A percentile compares a stretch with the other conserved stretches of the same genome.
These are phyloP conservation scores for Folsomia candida DNA, from an alignment of 2,888 invertebrate species.

Conservation along the genomic window DNA sequence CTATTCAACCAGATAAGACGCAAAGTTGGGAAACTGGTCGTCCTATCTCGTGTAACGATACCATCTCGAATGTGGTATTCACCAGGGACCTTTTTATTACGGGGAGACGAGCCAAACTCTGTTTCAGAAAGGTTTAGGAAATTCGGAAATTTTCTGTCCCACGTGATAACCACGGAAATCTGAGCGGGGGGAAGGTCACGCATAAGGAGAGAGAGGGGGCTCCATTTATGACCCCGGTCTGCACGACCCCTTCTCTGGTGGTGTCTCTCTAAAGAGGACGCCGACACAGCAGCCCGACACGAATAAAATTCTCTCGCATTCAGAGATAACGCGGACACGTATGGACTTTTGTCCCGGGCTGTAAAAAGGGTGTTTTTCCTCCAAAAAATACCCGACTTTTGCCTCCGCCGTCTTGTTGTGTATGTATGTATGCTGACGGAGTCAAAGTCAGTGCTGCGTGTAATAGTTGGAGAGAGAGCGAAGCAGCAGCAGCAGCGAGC, in stretches of 20 bases:
- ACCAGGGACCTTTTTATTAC: constrained; percentile 27
- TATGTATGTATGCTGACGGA: constrained; percentile 51
- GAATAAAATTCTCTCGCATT: constrained; percentile 46
- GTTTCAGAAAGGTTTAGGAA: not conserved
- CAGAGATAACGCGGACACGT: constrained; percentile 21
- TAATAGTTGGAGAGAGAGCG: no score
- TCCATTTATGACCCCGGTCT: no score
- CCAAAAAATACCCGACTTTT: constrained; percentile 18
- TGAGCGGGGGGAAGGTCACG: no score
- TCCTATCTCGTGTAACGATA: not conserved
- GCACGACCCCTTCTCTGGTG: no score
- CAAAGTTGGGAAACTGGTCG: not conserved
- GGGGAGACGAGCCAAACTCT: constrained; percentile 25
- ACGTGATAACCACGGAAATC: no score
- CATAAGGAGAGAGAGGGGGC: no score
- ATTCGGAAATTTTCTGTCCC: not conserved
- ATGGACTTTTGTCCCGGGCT: constrained; percentile 30
- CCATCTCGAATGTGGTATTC: constrained; percentile 8
- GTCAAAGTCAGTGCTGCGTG: constrained; percentile 51
- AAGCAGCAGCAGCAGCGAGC: constrained; percentile 50
- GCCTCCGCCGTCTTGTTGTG: constrained; percentile 12
- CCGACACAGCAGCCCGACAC: constrained; percentile 46
- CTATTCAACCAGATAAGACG: not conserved
- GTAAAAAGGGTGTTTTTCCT: constrained; percentile 40
- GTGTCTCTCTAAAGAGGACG: no score